Percentiles rank a stretch among this genome's conserved stretches.
phyloP scores from a whole-genome alignment of 2,888 invertebrate genomes.

The Lasius fuliginosus region DNA sequence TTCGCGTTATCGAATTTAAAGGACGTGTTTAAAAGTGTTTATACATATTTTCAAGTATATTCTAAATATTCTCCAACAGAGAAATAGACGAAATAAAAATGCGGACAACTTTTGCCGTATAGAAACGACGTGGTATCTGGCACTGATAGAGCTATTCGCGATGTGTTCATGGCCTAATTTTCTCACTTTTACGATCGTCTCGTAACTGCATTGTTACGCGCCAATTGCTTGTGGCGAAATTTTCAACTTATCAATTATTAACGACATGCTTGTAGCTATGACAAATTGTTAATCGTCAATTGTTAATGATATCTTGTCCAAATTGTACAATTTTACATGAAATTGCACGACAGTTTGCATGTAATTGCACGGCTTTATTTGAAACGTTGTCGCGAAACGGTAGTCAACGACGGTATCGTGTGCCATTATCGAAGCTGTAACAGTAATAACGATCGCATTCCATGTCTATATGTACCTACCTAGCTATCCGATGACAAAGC shows the following conservation, averaged over 20 bases:
- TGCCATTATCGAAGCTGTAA: slow-evolving; percentile 15
- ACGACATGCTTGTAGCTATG: neutral
- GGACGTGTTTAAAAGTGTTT: neutral
- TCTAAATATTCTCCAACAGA: slow-evolving; percentile 33
- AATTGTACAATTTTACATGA: slow-evolving; percentile 13
- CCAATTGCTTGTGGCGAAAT: slow-evolving; percentile 29
- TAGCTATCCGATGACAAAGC: slow-evolving; percentile 41
- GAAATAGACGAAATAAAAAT: neutral
- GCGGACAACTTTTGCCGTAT: neutral
- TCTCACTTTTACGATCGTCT: slow-evolving; percentile 65
- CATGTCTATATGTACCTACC: neutral
- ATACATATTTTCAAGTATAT: neutral
- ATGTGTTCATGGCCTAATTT: slow-evolving; percentile 65
- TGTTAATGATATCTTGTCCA: neutral
- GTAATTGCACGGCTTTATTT: neutral
- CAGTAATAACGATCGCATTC: slow-evolving; percentile 31
- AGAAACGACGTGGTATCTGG: slow-evolving; percentile 42
- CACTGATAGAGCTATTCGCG: slow-evolving; percentile 50
- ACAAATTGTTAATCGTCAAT: slow-evolving; percentile 7
- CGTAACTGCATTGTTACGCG: slow-evolving; percentile 62
- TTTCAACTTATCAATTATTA: slow-evolving; percentile 24
- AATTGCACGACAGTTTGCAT: neutral
- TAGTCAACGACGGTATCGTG: slow-evolving; percentile 8
- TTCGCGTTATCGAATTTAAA: neutral
- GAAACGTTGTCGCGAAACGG: slow-evolving; percentile 3